Percentiles rank a stretch among this genome's conserved stretches.
Evolutionary conservation across 2,113 vertebrate species (phyloP).

Genomic region (Murina feae): DNA sequence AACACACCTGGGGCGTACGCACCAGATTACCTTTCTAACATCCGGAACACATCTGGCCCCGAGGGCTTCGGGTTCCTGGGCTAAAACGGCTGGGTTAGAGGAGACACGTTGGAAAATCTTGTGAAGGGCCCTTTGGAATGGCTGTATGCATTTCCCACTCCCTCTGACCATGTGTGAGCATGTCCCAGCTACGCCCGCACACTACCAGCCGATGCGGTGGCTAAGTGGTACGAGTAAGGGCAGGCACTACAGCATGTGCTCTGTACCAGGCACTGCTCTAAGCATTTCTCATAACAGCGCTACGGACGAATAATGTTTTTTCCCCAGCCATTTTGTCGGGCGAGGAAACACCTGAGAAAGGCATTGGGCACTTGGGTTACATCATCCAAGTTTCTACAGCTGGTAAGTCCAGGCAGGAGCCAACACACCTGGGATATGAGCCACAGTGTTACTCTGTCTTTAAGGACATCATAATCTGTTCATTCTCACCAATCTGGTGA

Average conservation of each 20-base stretch:
- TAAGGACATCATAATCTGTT: background rate
- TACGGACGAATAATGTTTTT: background rate
- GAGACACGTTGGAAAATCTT: background rate
- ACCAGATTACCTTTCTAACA: background rate
- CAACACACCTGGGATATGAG: no score
- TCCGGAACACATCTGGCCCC: background rate
- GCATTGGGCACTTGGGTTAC: background rate
- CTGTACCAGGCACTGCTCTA: background rate
- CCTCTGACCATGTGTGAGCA: background rate
- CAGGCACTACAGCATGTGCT: rapidly evolving
- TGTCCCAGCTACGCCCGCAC: rapidly evolving
- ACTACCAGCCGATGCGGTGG: rapidly evolving
- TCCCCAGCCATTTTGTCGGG: background rate
- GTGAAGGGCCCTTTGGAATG: background rate
- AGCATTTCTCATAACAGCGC: background rate
- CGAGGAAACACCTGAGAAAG: background rate
- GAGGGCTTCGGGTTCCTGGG: no score
- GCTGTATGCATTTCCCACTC: no score
- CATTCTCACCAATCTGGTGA: background rate
- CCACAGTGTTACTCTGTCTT: background rate
- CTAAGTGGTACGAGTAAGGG: background rate
- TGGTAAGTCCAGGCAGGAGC: background rate
- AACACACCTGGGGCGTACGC: rapidly evolving
- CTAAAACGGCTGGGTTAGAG: background rate
- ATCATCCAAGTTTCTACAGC: background rate